A percentile compares a stretch with the other conserved stretches of the same genome.
phyloP scores from a whole-genome alignment of 2,888 invertebrate genomes.

The Gryllus longicercus region DNA sequence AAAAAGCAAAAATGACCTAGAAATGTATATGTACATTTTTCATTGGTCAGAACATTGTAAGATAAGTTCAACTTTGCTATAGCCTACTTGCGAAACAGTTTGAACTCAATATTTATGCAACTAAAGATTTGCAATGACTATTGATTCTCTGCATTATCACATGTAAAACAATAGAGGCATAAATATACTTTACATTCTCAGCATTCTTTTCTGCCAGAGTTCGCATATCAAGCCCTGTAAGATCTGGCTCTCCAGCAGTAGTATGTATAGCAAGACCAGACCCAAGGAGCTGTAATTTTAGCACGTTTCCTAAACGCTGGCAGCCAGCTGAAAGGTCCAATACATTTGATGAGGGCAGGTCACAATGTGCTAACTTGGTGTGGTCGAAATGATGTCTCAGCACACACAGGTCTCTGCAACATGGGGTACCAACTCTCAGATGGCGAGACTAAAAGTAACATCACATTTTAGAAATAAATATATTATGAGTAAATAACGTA shows the following conservation, averaged over 20 bases:
- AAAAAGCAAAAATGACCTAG: too few species aligned
- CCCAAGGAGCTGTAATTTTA: conserved; percentile 52
- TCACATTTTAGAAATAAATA: not conserved
- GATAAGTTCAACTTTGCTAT: too few species aligned
- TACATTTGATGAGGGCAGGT: conserved; percentile 46
- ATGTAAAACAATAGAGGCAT: too few species aligned
- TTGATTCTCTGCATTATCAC: too few species aligned
- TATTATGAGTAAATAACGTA: too few species aligned
- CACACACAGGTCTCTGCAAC: conserved; percentile 48
- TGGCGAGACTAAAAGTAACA: not conserved
- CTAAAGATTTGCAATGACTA: too few species aligned
- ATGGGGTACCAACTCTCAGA: not conserved
- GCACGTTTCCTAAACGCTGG: conserved; percentile 60
- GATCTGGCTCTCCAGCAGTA: conserved; percentile 36
- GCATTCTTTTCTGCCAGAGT: conserved; percentile 59
- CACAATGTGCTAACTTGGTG: conserved; percentile 33
- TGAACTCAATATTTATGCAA: too few species aligned
- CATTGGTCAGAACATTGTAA: too few species aligned
- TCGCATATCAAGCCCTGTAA: conserved; percentile 46
- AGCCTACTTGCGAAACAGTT: too few species aligned
- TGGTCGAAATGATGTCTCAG: conserved; percentile 52
- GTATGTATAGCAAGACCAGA: conserved; percentile 33
- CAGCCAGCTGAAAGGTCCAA: conserved; percentile 62
- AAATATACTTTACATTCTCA: conserved; percentile 54
- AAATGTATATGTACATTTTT: too few species aligned